Evolutionary conservation across 2,113 vertebrate species (phyloP).

Genomic region (Carassius auratus): DNA sequence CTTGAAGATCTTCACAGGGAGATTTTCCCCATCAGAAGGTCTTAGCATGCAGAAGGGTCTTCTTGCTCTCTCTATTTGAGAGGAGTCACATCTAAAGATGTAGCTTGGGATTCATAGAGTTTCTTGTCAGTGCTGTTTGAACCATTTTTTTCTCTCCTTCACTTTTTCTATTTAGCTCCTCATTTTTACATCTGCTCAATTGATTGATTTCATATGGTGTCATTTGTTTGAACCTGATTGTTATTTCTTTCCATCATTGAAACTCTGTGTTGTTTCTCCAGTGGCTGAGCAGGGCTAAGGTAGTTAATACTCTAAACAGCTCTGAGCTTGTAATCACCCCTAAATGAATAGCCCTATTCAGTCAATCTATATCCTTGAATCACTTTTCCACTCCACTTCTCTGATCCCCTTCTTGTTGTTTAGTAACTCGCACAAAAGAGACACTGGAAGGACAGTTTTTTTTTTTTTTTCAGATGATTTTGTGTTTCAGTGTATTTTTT

Average conservation of each 20-base stretch:
- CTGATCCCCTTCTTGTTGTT: conserved; percentile 3
- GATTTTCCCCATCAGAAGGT: not conserved
- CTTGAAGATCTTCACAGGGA: not conserved
- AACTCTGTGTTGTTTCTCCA: not conserved
- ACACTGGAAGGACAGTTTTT: not conserved
- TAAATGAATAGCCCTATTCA: conserved; percentile 40
- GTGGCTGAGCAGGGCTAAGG: not conserved
- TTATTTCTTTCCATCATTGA: conserved; percentile 16
- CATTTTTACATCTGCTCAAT: conserved; percentile 15
- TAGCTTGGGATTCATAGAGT: not conserved
- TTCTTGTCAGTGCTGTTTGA: not conserved
- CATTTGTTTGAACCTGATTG: conserved; percentile 8
- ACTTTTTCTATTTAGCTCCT: not conserved
- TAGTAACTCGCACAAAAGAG: conserved; percentile 5
- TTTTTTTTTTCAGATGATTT: not conserved
- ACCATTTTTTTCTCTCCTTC: not conserved
- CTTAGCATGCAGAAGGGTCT: not conserved
- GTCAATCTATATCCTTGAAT: conserved; percentile 30
- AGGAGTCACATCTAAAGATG: not conserved
- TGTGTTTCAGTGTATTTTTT: conserved; percentile 3
- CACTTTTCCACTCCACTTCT: conserved; percentile 13
- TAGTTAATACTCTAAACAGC: conserved; percentile 28
- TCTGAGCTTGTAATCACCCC: conserved; percentile 35
- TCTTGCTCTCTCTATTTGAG: not conserved
- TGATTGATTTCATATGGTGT: not conserved